These are phyloP conservation scores for Caenorhabditis becei DNA, from an alignment of 2,888 invertebrate genomes.

Conservation along the genomic window DNA sequence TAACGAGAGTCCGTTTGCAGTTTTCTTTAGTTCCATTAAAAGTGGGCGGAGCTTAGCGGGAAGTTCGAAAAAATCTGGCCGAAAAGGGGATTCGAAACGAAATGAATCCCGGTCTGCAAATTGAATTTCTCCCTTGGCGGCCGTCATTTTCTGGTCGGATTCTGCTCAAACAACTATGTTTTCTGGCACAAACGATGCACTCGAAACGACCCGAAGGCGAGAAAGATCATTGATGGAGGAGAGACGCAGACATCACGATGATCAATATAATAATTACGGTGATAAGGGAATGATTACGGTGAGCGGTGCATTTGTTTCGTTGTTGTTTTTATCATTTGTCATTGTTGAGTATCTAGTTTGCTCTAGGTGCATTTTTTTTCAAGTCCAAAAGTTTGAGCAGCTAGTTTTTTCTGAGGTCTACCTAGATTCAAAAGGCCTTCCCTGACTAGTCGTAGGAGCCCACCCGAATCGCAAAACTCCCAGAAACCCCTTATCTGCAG, in stretches of 20 bases:
- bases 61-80: neutral
- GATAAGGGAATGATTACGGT: constrained; percentile 18
- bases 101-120: too few species aligned
- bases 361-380: too few species aligned
- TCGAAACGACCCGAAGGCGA: neutral
- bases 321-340: too few species aligned
- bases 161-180: constrained; percentile 17
- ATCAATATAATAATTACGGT: too few species aligned
- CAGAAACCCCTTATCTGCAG: too few species aligned
- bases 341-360: too few species aligned
- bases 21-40: neutral
- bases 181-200: neutral
- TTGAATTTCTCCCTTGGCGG: neutral
- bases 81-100: too few species aligned
- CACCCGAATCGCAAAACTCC: too few species aligned
- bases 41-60: neutral
- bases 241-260: constrained; percentile 38
- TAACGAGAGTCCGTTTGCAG: neutral
- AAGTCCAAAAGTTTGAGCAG: too few species aligned
- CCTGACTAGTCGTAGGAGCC: too few species aligned
- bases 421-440: too few species aligned
- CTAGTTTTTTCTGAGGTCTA: too few species aligned
- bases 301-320: constrained; percentile 16
- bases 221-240: neutral
- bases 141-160: constrained; percentile 11